Evolutionary conservation across 2,888 invertebrate genomes (phyloP).

Genomic region (Netelia inedita): DNA sequence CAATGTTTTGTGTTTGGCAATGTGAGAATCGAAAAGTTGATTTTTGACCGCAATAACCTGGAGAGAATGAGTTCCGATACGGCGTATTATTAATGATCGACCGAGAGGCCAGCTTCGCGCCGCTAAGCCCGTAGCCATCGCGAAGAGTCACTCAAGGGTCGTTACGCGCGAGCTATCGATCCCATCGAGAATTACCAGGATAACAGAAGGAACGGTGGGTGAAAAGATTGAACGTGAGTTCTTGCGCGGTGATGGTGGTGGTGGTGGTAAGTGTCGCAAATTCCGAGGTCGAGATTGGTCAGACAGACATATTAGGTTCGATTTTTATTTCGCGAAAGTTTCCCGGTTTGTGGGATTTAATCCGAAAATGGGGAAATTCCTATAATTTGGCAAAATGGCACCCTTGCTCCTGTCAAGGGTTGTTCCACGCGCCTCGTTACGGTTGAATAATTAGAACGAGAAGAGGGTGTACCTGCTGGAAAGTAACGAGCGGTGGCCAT

Average conservation of each 20-base stretch:
- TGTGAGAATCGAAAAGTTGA: too few species aligned
- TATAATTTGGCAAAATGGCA: background rate
- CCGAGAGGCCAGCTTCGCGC: background rate
- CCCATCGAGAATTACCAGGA: constrained; percentile 83
- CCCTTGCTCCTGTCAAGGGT: too few species aligned
- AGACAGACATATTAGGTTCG: constrained; percentile 31
- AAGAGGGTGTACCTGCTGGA: background rate
- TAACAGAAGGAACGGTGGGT: constrained; percentile 72
- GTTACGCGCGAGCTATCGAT: constrained; percentile 84
- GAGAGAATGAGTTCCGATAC: background rate
- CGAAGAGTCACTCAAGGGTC: constrained; percentile 51
- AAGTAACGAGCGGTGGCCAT: constrained; percentile 17
- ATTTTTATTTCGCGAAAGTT: background rate
- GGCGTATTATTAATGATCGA: background rate
- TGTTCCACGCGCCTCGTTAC: too few species aligned
- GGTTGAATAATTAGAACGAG: background rate
- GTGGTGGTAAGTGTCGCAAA: background rate
- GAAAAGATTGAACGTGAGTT: constrained; percentile 39
- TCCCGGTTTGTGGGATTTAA: too few species aligned
- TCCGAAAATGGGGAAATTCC: too few species aligned
- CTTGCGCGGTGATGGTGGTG: background rate
- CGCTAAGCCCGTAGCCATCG: background rate
- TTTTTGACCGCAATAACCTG: too few species aligned
- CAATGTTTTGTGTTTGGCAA: too few species aligned
- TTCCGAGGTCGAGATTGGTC: constrained; percentile 3